A percentile compares a stretch with the other conserved stretches of the same genome.
Evolutionary conservation across 2,797 vertebrate genomes (phyloP).

Genomic region (Macropus fuliginosus): DNA sequence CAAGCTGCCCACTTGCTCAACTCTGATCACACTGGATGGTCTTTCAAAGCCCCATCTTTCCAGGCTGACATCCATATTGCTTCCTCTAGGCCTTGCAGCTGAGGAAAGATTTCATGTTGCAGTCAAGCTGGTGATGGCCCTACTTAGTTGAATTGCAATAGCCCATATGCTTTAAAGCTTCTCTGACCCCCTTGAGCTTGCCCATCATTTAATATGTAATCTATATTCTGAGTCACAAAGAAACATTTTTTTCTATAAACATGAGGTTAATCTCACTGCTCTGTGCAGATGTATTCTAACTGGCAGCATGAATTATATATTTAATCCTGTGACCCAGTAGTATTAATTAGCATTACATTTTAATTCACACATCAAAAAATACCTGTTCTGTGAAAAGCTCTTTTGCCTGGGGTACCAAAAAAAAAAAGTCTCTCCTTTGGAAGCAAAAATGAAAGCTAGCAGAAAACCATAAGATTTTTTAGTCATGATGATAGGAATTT

Average conservation of each 20-base stretch:
- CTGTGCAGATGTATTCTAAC: slow-evolving; percentile 70
- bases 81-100: slow-evolving; percentile 3
- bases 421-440: slow-evolving; percentile 20
- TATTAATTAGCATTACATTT: slow-evolving; percentile 80
- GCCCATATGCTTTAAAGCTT: slow-evolving; percentile 42
- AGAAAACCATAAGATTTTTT: slow-evolving; percentile 5
- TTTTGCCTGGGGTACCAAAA: slow-evolving; percentile 39
- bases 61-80: not conserved
- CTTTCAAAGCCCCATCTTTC: not conserved
- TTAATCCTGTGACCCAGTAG: slow-evolving; percentile 75
- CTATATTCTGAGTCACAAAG: slow-evolving; percentile 66
- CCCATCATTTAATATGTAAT: slow-evolving; percentile 53
- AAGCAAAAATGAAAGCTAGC: slow-evolving; percentile 50
- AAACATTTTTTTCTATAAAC: slow-evolving; percentile 66
- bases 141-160: slow-evolving; percentile 24
- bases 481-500: not conserved
- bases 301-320: slow-evolving; percentile 76
- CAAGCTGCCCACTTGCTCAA: not conserved
- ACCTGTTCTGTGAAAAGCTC: slow-evolving; percentile 44
- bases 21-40: not conserved
- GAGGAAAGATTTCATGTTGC: slow-evolving; percentile 6
- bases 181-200: slow-evolving; percentile 48
- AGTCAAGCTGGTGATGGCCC: not conserved
- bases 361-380: slow-evolving; percentile 76
- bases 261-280: slow-evolving; percentile 63